phyloP scores from a whole-genome alignment of 2,888 invertebrate species.

The Megalurothrips usitatus region DNA sequence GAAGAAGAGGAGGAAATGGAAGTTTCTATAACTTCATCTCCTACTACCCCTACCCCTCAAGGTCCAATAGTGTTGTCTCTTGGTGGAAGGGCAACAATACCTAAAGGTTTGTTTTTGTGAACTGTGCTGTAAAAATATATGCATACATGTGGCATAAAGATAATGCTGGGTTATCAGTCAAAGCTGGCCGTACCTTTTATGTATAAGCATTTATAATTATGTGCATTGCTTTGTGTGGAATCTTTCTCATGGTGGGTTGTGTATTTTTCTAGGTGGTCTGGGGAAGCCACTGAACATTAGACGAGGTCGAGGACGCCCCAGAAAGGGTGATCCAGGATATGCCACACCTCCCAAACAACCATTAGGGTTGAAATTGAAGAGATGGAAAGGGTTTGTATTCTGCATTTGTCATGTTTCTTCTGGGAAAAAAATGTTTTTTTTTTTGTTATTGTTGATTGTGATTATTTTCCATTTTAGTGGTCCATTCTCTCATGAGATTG shows the following conservation, averaged over 20 bases:
- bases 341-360: slow-evolving; percentile 39
- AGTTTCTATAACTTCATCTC: slow-evolving; percentile 25
- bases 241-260: slow-evolving; percentile 48
- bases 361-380: slow-evolving; percentile 45
- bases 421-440: background rate
- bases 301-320: slow-evolving; percentile 73
- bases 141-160: too few relatives aligned
- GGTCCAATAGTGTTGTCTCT: slow-evolving; percentile 31
- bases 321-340: slow-evolving; percentile 56
- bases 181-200: background rate
- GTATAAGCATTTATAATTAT: background rate
- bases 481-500: background rate
- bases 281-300: slow-evolving; percentile 59
- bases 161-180: background rate
- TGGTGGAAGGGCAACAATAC: background rate
- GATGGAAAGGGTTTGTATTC: slow-evolving; percentile 43
- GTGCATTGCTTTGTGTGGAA: background rate
- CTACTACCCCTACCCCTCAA: slow-evolving; percentile 34
- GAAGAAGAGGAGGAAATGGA: slow-evolving; percentile 36
- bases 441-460: background rate
- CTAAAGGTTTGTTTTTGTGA: background rate
- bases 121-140: too few relatives aligned
- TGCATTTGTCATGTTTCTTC: background rate
- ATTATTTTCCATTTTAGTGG: slow-evolving; percentile 28
- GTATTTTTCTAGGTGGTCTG: slow-evolving; percentile 49